A percentile compares a stretch with the other conserved stretches of the same genome.
phyloP scores from a whole-genome alignment of 2,113 vertebrate species.

The Cyanistes caeruleus region DNA sequence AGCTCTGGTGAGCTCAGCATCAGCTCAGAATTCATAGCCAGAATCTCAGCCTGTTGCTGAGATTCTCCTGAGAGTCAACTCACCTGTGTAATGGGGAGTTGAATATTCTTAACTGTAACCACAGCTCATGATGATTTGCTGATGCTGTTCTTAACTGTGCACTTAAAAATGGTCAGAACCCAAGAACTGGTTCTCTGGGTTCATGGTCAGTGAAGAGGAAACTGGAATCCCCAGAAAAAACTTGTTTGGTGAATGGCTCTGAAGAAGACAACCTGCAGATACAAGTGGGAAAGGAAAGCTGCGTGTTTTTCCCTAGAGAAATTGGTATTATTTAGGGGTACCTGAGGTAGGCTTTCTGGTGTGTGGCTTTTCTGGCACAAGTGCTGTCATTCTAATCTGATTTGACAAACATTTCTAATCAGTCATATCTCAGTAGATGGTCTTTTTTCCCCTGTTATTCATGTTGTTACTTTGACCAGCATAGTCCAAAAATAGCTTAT shows the following conservation, averaged over 20 bases:
- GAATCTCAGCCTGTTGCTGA: not conserved
- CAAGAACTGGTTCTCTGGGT: not conserved
- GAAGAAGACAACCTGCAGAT: not conserved
- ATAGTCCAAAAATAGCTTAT: not conserved
- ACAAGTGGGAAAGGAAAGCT: not conserved
- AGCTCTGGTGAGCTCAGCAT: not conserved
- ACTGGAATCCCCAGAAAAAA: no score
- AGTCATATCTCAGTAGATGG: not conserved
- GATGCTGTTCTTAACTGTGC: not conserved
- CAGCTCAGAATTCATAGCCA: not conserved
- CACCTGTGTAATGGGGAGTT: not conserved
- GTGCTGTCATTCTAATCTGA: not conserved
- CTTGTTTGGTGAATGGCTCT: not conserved
- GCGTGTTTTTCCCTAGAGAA: accelerated
- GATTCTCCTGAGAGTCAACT: no score
- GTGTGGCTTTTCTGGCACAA: not conserved
- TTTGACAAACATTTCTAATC: not conserved
- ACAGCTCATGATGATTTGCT: not conserved
- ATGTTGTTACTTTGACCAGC: not conserved
- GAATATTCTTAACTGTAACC: not conserved
- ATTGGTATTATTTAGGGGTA: not conserved
- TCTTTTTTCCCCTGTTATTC: not conserved
- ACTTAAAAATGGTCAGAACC: not conserved
- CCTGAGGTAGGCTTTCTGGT: not conserved
- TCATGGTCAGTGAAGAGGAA: not conserved